Conservation (phyloP, 1,140 invertebrate genomes). For the Phocides pigmalion region DNA sequence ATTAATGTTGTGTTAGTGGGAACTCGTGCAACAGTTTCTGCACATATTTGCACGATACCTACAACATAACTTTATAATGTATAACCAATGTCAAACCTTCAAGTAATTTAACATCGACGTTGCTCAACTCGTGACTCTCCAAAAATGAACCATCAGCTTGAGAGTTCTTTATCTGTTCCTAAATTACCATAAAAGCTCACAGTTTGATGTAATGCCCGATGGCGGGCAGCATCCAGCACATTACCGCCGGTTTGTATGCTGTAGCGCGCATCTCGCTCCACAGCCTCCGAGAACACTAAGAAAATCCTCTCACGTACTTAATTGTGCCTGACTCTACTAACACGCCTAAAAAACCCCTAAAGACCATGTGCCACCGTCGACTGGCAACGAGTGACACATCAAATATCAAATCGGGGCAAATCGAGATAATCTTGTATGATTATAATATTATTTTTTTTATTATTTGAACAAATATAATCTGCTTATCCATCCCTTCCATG, state of each 20-base stretch:
- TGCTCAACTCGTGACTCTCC: slow-evolving; percentile 11
- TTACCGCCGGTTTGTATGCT: slow-evolving; percentile 43
- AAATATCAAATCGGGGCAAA: no score
- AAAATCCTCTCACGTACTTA: slow-evolving; percentile 53
- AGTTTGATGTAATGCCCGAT: slow-evolving; percentile 8
- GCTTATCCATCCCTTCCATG: no score
- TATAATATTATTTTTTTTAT: no score
- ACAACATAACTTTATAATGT: no score
- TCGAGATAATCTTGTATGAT: no score
- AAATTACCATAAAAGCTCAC: slow-evolving; percentile 23
- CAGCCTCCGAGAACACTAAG: slow-evolving; percentile 2
- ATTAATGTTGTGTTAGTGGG: no score
- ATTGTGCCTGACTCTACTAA: slow-evolving; percentile 36
- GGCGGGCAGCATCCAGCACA: slow-evolving; percentile 6
- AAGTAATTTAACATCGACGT: neutral
- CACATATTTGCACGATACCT: no score
- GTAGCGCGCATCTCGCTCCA: slow-evolving; percentile 5
- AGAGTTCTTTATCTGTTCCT: slow-evolving; percentile 14
- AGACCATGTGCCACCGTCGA: neutral
- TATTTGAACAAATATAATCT: no score
- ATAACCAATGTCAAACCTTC: neutral
- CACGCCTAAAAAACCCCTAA: slow-evolving; percentile 18
- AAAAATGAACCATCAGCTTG: slow-evolving; percentile 11
- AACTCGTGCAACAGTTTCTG: no score
- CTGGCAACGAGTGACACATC: neutral